Evolutionary conservation across 2,797 vertebrate species (phyloP).

Genomic region (Erpetoichthys calabaricus): DNA sequence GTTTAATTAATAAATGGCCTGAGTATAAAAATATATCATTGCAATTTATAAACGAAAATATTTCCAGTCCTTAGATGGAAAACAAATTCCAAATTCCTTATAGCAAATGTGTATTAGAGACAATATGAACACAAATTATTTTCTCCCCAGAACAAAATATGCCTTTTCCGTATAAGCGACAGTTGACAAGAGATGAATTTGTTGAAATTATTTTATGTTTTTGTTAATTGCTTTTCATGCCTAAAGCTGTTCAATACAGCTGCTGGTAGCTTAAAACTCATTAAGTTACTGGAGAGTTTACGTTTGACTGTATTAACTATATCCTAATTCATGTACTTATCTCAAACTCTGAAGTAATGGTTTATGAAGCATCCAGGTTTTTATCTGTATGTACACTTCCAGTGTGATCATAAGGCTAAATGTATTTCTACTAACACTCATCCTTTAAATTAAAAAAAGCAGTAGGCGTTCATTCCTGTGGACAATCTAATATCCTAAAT

Average conservation of each 20-base stretch:
- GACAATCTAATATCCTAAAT: conserved; percentile 51
- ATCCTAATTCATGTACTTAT: conserved; percentile 65
- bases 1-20: no score
- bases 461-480: conserved; percentile 53
- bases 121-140: conserved; percentile 53
- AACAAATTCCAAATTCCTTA: no score
- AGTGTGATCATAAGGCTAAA: conserved; percentile 50
- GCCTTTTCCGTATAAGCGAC: conserved; percentile 50
- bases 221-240: conserved; percentile 64
- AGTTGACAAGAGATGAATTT: conserved; percentile 59
- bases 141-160: conserved; percentile 51
- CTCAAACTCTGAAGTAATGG: conserved; percentile 48
- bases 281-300: conserved; percentile 49
- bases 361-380: conserved; percentile 58
- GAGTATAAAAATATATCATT: no score
- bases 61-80: no score
- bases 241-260: conserved; percentile 39
- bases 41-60: no score
- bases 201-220: conserved; percentile 65
- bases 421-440: conserved; percentile 59
- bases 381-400: conserved; percentile 61
- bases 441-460: conserved; percentile 63
- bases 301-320: conserved; percentile 55
- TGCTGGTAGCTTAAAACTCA: conserved; percentile 32
- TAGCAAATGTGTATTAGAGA: conserved; percentile 30